Evolutionary conservation across 2,113 vertebrate species (phyloP), one percentile per base, ranked within the genome.

Genomic region (Caranx melampygus): DNA sequence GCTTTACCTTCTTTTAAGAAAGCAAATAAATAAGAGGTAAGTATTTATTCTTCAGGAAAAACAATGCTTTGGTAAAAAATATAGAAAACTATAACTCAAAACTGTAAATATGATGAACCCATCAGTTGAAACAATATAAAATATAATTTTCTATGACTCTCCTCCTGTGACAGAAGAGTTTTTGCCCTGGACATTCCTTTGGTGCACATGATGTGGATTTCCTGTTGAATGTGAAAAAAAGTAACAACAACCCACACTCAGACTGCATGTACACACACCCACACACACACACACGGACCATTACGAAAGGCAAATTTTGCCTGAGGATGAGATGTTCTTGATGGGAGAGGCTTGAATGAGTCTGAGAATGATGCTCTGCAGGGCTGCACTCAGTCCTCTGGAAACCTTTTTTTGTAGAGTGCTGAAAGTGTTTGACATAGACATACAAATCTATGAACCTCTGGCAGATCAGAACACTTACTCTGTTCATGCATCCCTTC

Each of bases 261-360:
- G 58, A 72, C 44, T 57, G 6, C 4, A 21, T n/a, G 40, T 8
- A 6, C 40, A 40, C 45, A 47, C 51, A 52, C 49, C 10, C 2
- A 20, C 3, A 51, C 12, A 14, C 35, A 31, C 40, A 6, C 42
- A 57, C 11, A 59, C 40, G 42, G 31, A 47, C 20, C 18, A 20
- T 70, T 57, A 76, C 73, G 45, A 83, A 82, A 74, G 64, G 42
- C 63, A 70, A 40, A 37, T 51, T 34, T 66, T 58, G 47, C 72
- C 54, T 51, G 35, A 54, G 65, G 74, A 60, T 5, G 8, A 61
- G 35, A 65, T 66, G 69, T 57, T 79, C 47, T 44, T 62, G 54
- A 70, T 73, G 72, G 54, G 5, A 64, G 13, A 69, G 62, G 69
- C 37, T 79, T 79, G 79, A 79, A 84, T 63, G 83, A 86, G 14